These are phyloP conservation scores for Caracal caracal DNA, from an alignment of 2,113 vertebrate species.

Conservation along the genomic window DNA sequence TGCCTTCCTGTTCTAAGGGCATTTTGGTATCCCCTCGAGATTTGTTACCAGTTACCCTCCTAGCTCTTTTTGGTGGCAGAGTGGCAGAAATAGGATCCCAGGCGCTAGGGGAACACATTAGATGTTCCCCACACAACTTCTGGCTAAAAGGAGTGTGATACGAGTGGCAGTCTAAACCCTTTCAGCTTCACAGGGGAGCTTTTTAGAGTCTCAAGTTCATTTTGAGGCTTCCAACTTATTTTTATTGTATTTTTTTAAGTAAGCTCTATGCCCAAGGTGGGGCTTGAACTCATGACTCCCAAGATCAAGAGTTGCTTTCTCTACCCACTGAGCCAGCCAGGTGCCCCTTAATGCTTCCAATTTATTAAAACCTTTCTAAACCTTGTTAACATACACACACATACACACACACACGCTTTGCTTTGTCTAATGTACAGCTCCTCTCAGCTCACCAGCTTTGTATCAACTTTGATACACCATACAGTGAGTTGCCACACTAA, in stretches of 20 bases:
- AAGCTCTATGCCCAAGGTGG: not conserved
- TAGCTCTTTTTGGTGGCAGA: not conserved
- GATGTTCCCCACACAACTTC: not conserved
- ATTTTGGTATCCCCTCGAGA: not conserved
- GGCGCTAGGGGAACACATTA: fast-evolving
- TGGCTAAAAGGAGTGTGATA: not conserved
- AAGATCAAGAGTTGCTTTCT: not conserved
- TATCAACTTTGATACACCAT: not conserved
- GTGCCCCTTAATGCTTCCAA: not conserved
- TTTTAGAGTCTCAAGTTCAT: not conserved
- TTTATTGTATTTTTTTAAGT: not conserved
- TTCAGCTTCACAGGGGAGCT: not conserved
- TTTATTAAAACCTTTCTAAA: not conserved
- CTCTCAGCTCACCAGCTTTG: no score
- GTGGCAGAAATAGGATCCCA: not conserved
- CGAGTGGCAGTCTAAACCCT: not conserved
- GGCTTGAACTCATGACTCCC: not conserved
- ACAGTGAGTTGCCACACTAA: not conserved
- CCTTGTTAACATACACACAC: not conserved
- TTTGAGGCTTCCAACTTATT: not conserved
- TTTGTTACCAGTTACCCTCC: not conserved
- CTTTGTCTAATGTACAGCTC: not conserved
- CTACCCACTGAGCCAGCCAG: not conserved
- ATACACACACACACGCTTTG: not conserved
- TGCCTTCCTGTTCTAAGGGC: not conserved